Base-by-base conservation (phyloP, 2,113 vertebrate genomes). In the Todiramphus chloris region DNA sequence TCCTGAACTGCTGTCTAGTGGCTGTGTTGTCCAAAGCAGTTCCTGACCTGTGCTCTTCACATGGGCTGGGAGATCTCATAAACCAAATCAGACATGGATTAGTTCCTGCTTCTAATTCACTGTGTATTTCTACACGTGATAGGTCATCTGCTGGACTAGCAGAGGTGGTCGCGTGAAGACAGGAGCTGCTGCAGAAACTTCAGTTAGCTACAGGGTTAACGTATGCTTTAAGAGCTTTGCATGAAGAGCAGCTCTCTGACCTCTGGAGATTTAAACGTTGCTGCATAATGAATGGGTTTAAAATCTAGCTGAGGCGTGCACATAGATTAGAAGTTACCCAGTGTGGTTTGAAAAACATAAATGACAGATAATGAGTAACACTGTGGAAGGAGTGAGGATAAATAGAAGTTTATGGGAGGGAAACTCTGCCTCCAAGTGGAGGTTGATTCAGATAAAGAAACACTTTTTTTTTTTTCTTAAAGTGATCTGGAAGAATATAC, bases 81-180 rank as follows among this genome's bases (percentile, higher is more conserved):
- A 76, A 72, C 31, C 23, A 31, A 19, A 24, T 16, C 9, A 33
- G 56, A 69, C 60, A 46, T 21, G 41, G 27, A 9, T 72, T 55
- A 24, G 6, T 56, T 72, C 35, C 23, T 19, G 50, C 41, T 56
- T 16, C 59, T 35, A 9, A 58, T 35, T 51, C 12, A 2, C 12
- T 30, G n/a, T 13, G 51, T 48, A 33, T 41, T 35, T 19, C 48
- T 31, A 2, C 6, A 12, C 8, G 0, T 6, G 8, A 13, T 0
- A 2, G 53, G 86, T 48, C 56, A 14, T 59, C 48, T 39, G 0
- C 51, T n/a, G 48, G 48, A 41, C 16, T 23, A 44, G 48, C 53
- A 25, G 31, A 60, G 66, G 39, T 6, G 50, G 56, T 33, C 11
- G 13, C 17, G 8, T 31, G 53, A 35, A 43, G 31, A 13, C 17